Evolutionary conservation across 2,113 vertebrate species (phyloP).

Genomic region (Sula dactylatra): DNA sequence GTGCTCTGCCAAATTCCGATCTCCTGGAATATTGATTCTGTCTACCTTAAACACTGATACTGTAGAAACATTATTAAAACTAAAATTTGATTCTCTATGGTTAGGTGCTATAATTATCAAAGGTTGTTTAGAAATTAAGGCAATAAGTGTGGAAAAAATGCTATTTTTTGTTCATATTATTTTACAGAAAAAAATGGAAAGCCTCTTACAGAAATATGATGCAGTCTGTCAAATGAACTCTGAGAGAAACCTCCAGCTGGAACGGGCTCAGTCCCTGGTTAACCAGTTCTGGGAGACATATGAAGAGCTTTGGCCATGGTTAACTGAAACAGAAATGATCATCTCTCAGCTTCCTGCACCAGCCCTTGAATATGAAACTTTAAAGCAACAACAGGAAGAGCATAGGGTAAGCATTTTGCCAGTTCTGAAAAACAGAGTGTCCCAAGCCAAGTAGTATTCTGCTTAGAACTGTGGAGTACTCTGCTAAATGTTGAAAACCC

Average conservation of each 20-base stretch:
- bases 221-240: constrained; percentile 90
- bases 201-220: constrained; percentile 84
- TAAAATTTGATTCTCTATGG: not conserved
- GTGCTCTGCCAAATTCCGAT: not conserved
- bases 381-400: constrained; percentile 93
- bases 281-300: constrained; percentile 98
- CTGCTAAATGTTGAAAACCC: not conserved
- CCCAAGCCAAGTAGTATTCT: not conserved
- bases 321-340: constrained; percentile 83
- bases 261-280: constrained; percentile 90
- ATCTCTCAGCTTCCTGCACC: constrained; percentile 87
- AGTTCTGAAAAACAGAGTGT: not conserved
- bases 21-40: not conserved
- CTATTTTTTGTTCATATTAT: not conserved
- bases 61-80: not conserved
- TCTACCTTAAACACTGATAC: not conserved
- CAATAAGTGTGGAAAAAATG: not conserved
- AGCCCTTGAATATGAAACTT: constrained; percentile 91
- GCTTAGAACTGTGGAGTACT: not conserved
- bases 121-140: not conserved
- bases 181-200: constrained; percentile 82
- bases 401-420: constrained; percentile 83
- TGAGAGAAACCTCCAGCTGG: constrained; percentile 92
- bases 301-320: constrained; percentile 95
- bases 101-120: not conserved